phyloP scores from a whole-genome alignment of 1,140 invertebrate species.

The Goniozus legneri region DNA sequence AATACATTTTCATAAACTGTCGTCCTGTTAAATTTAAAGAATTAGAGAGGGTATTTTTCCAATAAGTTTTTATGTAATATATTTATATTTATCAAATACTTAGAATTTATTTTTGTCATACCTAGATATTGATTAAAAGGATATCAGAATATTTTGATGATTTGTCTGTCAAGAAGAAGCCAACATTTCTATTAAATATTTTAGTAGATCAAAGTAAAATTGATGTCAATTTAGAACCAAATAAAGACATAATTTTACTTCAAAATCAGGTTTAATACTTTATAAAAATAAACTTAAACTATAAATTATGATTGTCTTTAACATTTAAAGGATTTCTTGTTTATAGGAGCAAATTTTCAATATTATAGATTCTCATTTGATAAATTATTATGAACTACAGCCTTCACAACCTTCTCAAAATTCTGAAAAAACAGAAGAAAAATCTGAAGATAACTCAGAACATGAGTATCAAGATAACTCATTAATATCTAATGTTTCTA shows the following conservation, averaged over 20 bases:
- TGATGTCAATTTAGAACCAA: slow-evolving; percentile 67
- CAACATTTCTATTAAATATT: slow-evolving; percentile 52
- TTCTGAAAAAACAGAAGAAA: slow-evolving; percentile 7
- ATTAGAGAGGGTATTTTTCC: slow-evolving; percentile 56
- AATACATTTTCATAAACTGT: slow-evolving; percentile 57
- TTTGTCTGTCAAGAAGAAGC: slow-evolving; percentile 41
- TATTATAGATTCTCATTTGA: slow-evolving; percentile 27
- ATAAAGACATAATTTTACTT: slow-evolving; percentile 61
- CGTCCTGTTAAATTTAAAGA: slow-evolving; percentile 59
- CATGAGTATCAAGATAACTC: slow-evolving; percentile 18
- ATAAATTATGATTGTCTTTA: neutral
- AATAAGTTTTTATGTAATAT: slow-evolving; percentile 5
- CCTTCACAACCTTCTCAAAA: neutral
- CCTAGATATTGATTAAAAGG: slow-evolving; percentile 46
- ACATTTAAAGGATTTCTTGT: neutral
- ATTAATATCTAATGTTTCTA: neutral
- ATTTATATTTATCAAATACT: slow-evolving; percentile 1
- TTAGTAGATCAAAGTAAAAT: slow-evolving; percentile 49
- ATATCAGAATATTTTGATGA: slow-evolving; percentile 33
- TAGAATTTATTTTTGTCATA: slow-evolving; percentile 18
- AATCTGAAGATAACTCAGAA: slow-evolving; percentile 9
- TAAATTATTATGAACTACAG: slow-evolving; percentile 35
- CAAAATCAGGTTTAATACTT: slow-evolving; percentile 45
- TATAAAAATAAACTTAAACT: neutral
- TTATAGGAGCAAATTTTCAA: slow-evolving; percentile 28